Evolutionary conservation across 2,888 invertebrate species (phyloP).

Genomic region (Ormyrus nitidulus): DNA sequence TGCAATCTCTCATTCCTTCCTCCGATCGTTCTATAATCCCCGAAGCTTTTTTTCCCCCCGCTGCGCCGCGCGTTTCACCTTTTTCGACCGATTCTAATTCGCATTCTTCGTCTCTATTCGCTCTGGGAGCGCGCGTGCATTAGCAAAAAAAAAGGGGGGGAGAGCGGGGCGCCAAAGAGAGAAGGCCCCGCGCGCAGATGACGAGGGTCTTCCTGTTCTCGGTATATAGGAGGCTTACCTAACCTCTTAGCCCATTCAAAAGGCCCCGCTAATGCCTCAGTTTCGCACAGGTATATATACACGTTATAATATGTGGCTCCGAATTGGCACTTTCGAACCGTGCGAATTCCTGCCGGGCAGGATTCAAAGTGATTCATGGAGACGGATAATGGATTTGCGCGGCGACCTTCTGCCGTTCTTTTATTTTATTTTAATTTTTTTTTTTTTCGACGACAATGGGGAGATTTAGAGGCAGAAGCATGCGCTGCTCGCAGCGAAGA

Average conservation of each 20-base stretch:
- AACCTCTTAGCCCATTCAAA: constrained; percentile 34
- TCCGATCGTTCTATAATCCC: constrained; percentile 14
- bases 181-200: background rate
- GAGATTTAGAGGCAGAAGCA: too few species aligned
- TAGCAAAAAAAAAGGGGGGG: background rate
- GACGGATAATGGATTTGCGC: constrained; percentile 5
- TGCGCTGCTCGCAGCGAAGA: too few species aligned
- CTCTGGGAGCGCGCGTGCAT: constrained; percentile 17
- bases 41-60: background rate
- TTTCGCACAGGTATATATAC: constrained; percentile 12
- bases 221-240: constrained; percentile 3
- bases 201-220: constrained; percentile 50
- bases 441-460: background rate
- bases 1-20: too few species aligned
- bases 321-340: constrained; percentile 17
- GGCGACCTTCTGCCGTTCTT: background rate
- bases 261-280: constrained; percentile 5
- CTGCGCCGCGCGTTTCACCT: background rate
- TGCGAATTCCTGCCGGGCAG: constrained; percentile 10
- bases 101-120: constrained; percentile 39
- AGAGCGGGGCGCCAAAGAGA: constrained; percentile 34
- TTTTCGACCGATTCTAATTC: constrained; percentile 34
- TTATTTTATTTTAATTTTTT: background rate
- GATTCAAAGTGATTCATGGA: background rate
- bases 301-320: background rate